Evolutionary conservation across 2,888 invertebrate species (phyloP).

Genomic region (Globia sparganii): DNA sequence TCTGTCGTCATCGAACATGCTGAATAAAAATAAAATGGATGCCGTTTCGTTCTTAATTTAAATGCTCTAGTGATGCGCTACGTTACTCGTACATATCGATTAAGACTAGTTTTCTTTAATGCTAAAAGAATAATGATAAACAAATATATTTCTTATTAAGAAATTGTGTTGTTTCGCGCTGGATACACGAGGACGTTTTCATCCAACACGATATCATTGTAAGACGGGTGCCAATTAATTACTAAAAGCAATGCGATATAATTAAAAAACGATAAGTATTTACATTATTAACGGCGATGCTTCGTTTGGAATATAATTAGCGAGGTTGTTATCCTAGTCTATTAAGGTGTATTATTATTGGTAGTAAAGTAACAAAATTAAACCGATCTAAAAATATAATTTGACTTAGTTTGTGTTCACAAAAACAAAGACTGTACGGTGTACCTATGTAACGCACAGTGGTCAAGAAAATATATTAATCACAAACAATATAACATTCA

Average conservation of each 20-base stretch:
- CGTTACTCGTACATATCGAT: not conserved
- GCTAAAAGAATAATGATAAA: not conserved
- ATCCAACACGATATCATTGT: slow-evolving; percentile 33
- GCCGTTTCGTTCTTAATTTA: slow-evolving; percentile 9
- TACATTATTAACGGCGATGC: slow-evolving; percentile 8
- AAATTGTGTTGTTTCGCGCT: slow-evolving; percentile 15
- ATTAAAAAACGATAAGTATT: slow-evolving; percentile 23
- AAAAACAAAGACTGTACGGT: not conserved
- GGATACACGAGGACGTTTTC: slow-evolving; percentile 43
- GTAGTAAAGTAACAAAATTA: not conserved
- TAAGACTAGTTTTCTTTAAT: slow-evolving; percentile 5
- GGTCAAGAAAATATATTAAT: slow-evolving; percentile 21
- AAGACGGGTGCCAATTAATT: slow-evolving; percentile 53
- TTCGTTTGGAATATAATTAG: slow-evolving; percentile 29
- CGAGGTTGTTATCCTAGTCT: slow-evolving; percentile 37
- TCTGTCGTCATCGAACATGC: not conserved
- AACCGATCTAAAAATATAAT: not conserved
- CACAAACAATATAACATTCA: slow-evolving; percentile 3
- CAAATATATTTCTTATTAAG: not conserved
- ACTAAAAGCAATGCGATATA: slow-evolving; percentile 29
- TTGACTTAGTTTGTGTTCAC: not conserved
- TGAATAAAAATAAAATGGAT: slow-evolving; percentile 20
- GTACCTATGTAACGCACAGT: not conserved
- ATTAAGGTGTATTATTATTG: not conserved
- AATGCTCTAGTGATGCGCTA: slow-evolving; percentile 17